Base-by-base conservation (phyloP, 2,888 invertebrate species). In the Lumbricus terrestris region DNA sequence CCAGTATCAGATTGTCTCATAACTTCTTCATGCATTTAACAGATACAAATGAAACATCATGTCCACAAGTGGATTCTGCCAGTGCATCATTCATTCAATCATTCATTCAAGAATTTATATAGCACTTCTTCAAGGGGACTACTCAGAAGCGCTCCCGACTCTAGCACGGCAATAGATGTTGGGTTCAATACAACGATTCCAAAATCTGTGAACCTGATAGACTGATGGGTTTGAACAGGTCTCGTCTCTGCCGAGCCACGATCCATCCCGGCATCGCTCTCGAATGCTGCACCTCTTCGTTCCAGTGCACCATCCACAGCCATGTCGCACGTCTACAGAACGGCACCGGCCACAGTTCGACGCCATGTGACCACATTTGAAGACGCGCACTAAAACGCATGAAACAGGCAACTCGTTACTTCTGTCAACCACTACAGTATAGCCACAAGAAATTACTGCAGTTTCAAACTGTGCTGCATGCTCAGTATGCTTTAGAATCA, bases 271-370 rank as follows among this genome's bases (percentile, higher is more conserved):
- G 47, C 93, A 98, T 94, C 98, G 97, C 93, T 97, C 97, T 94
- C 97, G 97, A 40, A 98, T 98, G 95, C 98, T 97, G 95, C 98
- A 98, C 33, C 23, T 90, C 91, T 34, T 42, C 29, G 38, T 15
- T 6, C 33, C 82, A 89, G 54, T 82, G 69, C 98, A 99, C 99
- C 99, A 99, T 89, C 98, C 98, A 95, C 99, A 99, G 91, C 97
- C 97, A 95, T 97, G 98, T 94, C 98, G 98, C 93, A 97, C 97
- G 8, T 97, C 97, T 91, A 98, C 96, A 40, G 98, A 98, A 93
- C 99, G 96, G 95, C 99, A 99, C 96, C 97, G 97, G 11, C 99
- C 99, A 95, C 99, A 99, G 95, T 98, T 98, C 95, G 97, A 97
- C 8, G 99, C 98, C 98, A 99, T 98, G 94, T 97, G 97, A 95